Conservation (phyloP, 2,113 vertebrate species). For the Pygoscelis antarcticus region DNA sequence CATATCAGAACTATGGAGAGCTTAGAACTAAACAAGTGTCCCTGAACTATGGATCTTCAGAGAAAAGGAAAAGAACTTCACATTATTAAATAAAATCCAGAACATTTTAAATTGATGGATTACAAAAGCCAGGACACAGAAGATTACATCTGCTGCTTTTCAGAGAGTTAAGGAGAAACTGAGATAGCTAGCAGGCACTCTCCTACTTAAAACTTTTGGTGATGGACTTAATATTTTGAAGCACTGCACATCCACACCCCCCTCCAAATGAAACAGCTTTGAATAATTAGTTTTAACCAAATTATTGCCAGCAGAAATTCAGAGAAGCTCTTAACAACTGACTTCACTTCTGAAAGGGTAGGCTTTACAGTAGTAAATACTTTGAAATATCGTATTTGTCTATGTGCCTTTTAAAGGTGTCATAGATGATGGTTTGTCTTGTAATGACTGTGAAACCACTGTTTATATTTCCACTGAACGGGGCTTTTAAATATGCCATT, state of each 20-base stretch:
- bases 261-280: background rate
- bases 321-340: background rate
- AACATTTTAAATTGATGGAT: background rate
- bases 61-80: background rate
- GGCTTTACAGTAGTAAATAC: background rate
- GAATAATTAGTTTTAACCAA: background rate
- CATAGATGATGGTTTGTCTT: background rate
- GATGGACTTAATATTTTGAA: background rate
- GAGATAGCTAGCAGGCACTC: background rate
- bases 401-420: background rate
- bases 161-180: background rate
- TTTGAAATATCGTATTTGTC: background rate
- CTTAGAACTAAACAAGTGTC: background rate
- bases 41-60: background rate
- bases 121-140: background rate
- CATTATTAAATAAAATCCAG: background rate
- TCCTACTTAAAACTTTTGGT: background rate
- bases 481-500: background rate
- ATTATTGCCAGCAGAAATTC: background rate
- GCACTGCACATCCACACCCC: background rate
- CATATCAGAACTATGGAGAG: background rate
- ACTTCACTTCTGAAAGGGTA: background rate
- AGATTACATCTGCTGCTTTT: background rate
- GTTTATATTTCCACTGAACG: background rate
- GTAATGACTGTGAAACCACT: background rate